phyloP scores from a whole-genome alignment of 2,888 invertebrate species.

The Cerastis leucographa region DNA sequence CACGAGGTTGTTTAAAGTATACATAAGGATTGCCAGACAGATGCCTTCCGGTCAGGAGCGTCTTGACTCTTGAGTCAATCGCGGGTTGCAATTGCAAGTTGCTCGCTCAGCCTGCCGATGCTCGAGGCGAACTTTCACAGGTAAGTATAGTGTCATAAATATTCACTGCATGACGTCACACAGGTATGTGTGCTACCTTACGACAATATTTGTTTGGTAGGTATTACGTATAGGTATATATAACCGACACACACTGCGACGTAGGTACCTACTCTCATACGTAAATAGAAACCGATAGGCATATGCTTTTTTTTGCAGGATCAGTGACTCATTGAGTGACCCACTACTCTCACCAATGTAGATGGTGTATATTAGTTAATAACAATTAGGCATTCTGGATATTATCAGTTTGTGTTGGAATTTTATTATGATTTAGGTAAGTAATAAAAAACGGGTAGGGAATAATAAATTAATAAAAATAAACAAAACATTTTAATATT shows the following conservation, averaged over 20 bases:
- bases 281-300: conserved; percentile 9
- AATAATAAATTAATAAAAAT: neutral
- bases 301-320: neutral
- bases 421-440: neutral
- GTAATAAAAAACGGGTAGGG: neutral
- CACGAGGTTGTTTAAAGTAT: conserved; percentile 24
- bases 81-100: conserved; percentile 43
- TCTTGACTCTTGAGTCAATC: conserved; percentile 10
- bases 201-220: conserved; percentile 72
- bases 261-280: neutral
- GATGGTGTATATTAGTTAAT: neutral
- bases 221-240: conserved; percentile 28
- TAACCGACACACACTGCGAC: neutral
- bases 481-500: no score
- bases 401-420: neutral
- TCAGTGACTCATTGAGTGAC: neutral
- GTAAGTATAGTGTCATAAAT: conserved; percentile 75
- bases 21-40: conserved; percentile 55
- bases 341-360: neutral
- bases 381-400: neutral
- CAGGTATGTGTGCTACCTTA: conserved; percentile 61
- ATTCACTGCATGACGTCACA: conserved; percentile 73
- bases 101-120: conserved; percentile 32
- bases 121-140: conserved; percentile 80
- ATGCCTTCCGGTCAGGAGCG: conserved; percentile 50